Evolutionary conservation across 2,113 vertebrate genomes (phyloP).

Genomic region (Pelecanoides urinatrix): DNA sequence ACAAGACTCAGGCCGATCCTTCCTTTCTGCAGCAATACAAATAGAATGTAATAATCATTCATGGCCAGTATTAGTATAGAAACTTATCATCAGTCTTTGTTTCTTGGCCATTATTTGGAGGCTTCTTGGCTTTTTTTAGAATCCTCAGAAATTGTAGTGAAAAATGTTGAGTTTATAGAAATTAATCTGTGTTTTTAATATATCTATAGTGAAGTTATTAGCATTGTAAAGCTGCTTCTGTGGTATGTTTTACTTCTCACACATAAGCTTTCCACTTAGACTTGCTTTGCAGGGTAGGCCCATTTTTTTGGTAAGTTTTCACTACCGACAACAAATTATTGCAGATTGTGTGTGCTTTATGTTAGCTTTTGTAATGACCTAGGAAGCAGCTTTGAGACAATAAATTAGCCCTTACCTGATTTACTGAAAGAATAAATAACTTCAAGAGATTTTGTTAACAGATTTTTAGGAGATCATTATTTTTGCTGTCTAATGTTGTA

Average conservation of each 20-base stretch:
- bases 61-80: neutral
- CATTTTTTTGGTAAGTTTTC: neutral
- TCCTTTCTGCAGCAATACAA: neutral
- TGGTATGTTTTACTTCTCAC: neutral
- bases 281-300: neutral
- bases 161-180: neutral
- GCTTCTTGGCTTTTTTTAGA: neutral
- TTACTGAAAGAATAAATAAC: neutral
- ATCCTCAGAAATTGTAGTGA: neutral
- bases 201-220: neutral
- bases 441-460: neutral
- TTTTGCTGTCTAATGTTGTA: neutral
- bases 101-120: neutral
- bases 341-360: neutral
- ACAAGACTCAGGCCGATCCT: rapidly evolving
- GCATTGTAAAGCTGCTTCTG: neutral
- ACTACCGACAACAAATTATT: neutral
- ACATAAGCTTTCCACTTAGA: neutral
- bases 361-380: neutral
- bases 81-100: neutral
- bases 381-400: neutral
- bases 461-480: neutral
- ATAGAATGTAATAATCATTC: neutral
- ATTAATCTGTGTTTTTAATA: neutral
- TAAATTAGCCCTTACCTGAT: neutral